These are phyloP conservation scores for Erpetoichthys calabaricus DNA, from an alignment of 2,797 vertebrate genomes.

Conservation along the genomic window DNA sequence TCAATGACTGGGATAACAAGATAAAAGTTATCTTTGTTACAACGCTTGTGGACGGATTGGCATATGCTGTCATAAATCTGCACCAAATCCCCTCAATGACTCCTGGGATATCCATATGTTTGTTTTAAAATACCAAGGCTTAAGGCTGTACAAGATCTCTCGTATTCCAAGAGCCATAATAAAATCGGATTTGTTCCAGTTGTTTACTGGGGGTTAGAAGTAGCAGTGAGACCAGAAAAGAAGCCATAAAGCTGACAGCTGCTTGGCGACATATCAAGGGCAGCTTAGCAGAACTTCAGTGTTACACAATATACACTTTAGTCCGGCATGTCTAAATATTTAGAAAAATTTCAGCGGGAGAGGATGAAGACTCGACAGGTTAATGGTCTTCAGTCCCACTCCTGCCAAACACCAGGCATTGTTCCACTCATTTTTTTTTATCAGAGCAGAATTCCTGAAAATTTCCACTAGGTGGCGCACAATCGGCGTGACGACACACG, in stretches of 20 bases:
- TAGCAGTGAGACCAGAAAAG: constrained; percentile 39
- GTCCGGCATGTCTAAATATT: constrained; percentile 52
- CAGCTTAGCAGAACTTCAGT: constrained; percentile 38
- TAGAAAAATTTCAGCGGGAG: constrained; percentile 20
- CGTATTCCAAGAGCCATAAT: constrained; percentile 48
- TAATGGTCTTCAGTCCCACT: too few species aligned
- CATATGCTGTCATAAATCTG: not conserved
- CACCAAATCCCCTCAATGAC: constrained; percentile 14
- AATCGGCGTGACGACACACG: too few species aligned
- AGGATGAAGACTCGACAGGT: too few species aligned
- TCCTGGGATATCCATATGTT: constrained; percentile 36
- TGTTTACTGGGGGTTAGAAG: constrained; percentile 55
- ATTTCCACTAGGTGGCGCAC: too few species aligned
- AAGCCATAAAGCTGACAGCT: constrained; percentile 49
- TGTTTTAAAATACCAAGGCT: constrained; percentile 35
- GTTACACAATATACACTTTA: constrained; percentile 52
- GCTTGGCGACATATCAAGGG: constrained; percentile 54
- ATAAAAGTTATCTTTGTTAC: too few species aligned
- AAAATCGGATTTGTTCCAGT: constrained; percentile 65
- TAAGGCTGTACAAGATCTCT: constrained; percentile 40
- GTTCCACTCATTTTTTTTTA: too few species aligned
- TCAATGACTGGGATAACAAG: too few species aligned
- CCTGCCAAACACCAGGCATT: too few species aligned
- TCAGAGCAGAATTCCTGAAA: too few species aligned
- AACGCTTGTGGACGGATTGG: not conserved